Percentiles rank a stretch among this genome's conserved stretches.
Evolutionary conservation across 2,113 vertebrate species (phyloP).

Genomic region (Danio rerio): DNA sequence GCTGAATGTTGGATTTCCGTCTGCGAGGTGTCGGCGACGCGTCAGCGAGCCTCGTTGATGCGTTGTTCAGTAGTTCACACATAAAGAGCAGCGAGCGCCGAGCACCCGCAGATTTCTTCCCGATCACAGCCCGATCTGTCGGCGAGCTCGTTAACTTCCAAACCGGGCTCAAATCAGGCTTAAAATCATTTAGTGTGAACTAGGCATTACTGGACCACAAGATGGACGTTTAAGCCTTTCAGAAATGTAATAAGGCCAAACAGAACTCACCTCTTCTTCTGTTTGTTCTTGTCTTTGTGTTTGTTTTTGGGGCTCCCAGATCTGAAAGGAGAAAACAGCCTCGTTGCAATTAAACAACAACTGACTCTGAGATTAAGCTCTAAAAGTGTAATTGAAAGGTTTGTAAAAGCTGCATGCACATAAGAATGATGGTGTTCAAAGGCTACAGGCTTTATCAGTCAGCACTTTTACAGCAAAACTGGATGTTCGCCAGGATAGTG

Average conservation of each 20-base stretch:
- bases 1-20: too few species aligned
- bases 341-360: not conserved
- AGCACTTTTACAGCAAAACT: not conserved
- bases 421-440: not conserved
- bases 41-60: too few species aligned
- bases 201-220: too few species aligned
- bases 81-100: too few species aligned
- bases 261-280: conserved; percentile 87
- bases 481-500: not conserved
- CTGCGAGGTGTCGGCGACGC: too few species aligned
- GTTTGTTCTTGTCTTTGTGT: conserved; percentile 96
- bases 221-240: conserved; percentile 38
- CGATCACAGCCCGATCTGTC: too few species aligned
- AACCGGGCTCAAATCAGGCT: too few species aligned
- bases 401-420: not conserved
- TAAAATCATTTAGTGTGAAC: too few species aligned
- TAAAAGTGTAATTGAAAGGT: not conserved
- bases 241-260: not conserved
- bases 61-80: too few species aligned
- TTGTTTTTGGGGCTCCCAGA: conserved; percentile 93
- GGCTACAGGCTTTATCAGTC: not conserved
- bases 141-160: too few species aligned
- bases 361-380: conserved; percentile 22
- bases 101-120: too few species aligned
- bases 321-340: conserved; percentile 71